Base-by-base conservation (phyloP, 1,140 invertebrate genomes). In the Linepithema humile region DNA sequence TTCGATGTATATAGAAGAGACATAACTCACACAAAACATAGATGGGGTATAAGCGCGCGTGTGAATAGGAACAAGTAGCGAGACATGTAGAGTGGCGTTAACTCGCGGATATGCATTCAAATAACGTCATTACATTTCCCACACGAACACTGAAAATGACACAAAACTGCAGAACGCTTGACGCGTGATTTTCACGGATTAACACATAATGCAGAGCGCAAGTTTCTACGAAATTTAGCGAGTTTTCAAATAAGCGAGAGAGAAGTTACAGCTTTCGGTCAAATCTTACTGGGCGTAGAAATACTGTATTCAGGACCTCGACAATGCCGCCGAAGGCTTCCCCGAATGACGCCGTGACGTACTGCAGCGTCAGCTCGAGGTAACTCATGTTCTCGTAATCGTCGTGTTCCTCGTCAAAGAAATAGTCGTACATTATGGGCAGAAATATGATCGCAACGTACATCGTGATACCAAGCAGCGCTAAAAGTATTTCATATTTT, bases 271-370 rank as follows among this genome's bases (percentile, higher is more conserved):
- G 23, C 17, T 53, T 75, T 83, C 67, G 45, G 32, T 83, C 32
- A 35, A 82, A 78, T 87, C 87, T 92, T 91, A 93, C 92, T 86
- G 90, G 90, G 29, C 72, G 89, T 67, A 92, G 90, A 82, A 93
- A 60, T 9, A 91, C 59, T 69, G 84, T 88, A 45, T 85, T 89
- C 5, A 93, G 69, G 3, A 85, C 53, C 7, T 91, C 53, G 29
- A 92, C 88, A 32, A 91, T 23, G 32, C 82, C 90, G 29, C 88
- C 88, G 50, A 93, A 91, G 10, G 91, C 91, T 88, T 92, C 92
- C 64, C 85, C 85, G 59, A 93, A 93, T 1, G 92, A 94, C 0
- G 91, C 89, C 6, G 87, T 55, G 15, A 92, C 43, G 48, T 92
- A 93, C 12, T 91, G 84, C 4, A 92, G 6, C n/a, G 78, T 67